These are phyloP conservation scores for Helogale parvula DNA, from an alignment of 2,113 vertebrate species.

Conservation along the genomic window DNA sequence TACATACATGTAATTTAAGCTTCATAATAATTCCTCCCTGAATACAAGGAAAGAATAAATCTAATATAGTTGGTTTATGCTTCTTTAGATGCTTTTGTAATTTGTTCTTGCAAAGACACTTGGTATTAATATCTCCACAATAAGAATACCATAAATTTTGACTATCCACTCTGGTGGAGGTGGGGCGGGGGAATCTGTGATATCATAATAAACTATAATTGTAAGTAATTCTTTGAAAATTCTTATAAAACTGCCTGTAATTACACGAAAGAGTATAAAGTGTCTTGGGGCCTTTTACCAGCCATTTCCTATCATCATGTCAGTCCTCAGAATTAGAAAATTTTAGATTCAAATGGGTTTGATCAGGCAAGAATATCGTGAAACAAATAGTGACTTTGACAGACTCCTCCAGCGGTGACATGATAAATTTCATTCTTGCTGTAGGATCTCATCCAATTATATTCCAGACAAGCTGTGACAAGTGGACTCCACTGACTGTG, in stretches of 20 bases:
- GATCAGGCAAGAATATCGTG: conserved; percentile 46
- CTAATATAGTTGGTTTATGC: background rate
- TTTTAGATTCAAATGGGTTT: conserved; percentile 75
- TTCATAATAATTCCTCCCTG: conserved; percentile 8
- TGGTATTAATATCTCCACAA: conserved; percentile 16
- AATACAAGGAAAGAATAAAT: background rate
- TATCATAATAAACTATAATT: conserved; percentile 57
- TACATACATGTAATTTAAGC: background rate
- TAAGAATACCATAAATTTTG: conserved; percentile 46
- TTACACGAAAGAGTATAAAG: conserved; percentile 67
- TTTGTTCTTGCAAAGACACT: conserved; percentile 9
- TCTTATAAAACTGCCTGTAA: conserved; percentile 65
- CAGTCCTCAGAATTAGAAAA: conserved; percentile 69
- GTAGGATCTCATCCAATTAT: conserved; percentile 50
- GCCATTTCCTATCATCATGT: conserved; percentile 74
- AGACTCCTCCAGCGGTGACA: conserved; percentile 54
- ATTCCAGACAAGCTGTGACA: conserved; percentile 55
- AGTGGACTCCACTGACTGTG: conserved; percentile 42
- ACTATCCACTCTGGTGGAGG: background rate
- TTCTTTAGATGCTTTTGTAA: background rate
- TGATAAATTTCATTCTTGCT: conserved; percentile 45
- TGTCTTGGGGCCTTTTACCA: conserved; percentile 66
- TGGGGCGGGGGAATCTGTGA: background rate
- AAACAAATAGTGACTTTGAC: conserved; percentile 70
- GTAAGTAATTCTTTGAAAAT: conserved; percentile 70